Percentiles rank a stretch among this genome's conserved stretches.
Conservation (phyloP, 1,140 invertebrate genomes). For the Saxidomus purpurata region DNA sequence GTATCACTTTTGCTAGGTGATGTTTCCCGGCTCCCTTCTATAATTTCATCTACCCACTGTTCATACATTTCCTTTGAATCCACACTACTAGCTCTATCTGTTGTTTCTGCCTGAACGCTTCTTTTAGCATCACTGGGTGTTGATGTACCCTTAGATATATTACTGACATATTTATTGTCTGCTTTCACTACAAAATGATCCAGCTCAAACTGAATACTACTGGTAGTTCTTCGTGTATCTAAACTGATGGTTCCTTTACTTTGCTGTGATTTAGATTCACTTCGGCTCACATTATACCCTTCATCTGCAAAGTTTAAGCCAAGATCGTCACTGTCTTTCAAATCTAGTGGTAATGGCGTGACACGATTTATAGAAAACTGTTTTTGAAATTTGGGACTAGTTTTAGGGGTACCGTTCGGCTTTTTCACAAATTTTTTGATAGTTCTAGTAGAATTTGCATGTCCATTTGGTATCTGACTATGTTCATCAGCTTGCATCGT, state of each 20-base stretch:
- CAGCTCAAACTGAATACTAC: conserved; percentile 33
- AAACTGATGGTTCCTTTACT: background rate
- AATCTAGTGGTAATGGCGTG: conserved; percentile 43
- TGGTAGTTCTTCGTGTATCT: conserved; percentile 35
- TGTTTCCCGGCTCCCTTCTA: conserved; percentile 38
- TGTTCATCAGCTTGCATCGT: background rate
- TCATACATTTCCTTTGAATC: conserved; percentile 60
- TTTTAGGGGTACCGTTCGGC: conserved; percentile 73
- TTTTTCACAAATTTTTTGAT: conserved; percentile 75
- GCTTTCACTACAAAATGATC: conserved; percentile 45
- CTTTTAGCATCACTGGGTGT: background rate
- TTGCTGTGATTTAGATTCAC: conserved; percentile 24
- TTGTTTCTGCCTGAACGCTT: background rate
- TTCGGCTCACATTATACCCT: background rate
- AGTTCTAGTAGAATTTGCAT: conserved; percentile 61
- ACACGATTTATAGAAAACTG: conserved; percentile 64
- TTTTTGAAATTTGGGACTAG: conserved; percentile 69
- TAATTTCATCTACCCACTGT: conserved; percentile 61
- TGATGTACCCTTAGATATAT: conserved; percentile 33
- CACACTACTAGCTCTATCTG: conserved; percentile 39
- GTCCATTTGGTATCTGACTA: conserved; percentile 64
- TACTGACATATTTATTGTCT: conserved; percentile 54
- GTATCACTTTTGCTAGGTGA: conserved; percentile 50
- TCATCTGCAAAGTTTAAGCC: background rate
- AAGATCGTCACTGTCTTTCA: conserved; percentile 25